phyloP scores from a whole-genome alignment of 2,113 vertebrate genomes.

The Nibea coibor region DNA sequence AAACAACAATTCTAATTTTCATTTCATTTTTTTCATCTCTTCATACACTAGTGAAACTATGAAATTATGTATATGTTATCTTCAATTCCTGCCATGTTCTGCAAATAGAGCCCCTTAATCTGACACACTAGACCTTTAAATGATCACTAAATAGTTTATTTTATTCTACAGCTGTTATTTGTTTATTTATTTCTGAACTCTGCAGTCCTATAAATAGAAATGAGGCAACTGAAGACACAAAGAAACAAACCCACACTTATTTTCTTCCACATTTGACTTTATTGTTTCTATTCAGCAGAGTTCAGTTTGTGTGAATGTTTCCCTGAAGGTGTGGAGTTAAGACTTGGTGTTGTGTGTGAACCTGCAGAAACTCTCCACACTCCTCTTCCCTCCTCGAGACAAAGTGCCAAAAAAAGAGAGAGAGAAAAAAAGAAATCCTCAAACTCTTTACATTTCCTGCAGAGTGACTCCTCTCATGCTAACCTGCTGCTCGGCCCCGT shows the following conservation, averaged over 20 bases:
- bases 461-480: slow-evolving; percentile 11
- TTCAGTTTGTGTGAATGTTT: slow-evolving; percentile 44
- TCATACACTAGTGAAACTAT: no score
- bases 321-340: slow-evolving; percentile 46
- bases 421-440: no score
- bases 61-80: no score
- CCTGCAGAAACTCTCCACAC: slow-evolving; percentile 29
- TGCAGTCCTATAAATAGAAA: neutral
- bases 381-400: neutral
- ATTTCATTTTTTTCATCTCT: no score
- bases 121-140: no score
- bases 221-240: slow-evolving; percentile 7
- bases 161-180: no score
- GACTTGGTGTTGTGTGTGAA: slow-evolving; percentile 54
- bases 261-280: slow-evolving; percentile 67
- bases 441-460: no score
- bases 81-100: no score
- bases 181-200: neutral
- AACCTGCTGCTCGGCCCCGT: slow-evolving; percentile 12
- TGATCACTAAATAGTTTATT: no score
- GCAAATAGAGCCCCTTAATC: no score
- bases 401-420: no score
- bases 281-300: slow-evolving; percentile 44
- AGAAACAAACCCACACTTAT: neutral
- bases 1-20: no score